Evolutionary conservation across 1,140 invertebrate genomes (phyloP), one percentile per base, ranked within the genome.

Genomic region (Neocloeon triangulifer): DNA sequence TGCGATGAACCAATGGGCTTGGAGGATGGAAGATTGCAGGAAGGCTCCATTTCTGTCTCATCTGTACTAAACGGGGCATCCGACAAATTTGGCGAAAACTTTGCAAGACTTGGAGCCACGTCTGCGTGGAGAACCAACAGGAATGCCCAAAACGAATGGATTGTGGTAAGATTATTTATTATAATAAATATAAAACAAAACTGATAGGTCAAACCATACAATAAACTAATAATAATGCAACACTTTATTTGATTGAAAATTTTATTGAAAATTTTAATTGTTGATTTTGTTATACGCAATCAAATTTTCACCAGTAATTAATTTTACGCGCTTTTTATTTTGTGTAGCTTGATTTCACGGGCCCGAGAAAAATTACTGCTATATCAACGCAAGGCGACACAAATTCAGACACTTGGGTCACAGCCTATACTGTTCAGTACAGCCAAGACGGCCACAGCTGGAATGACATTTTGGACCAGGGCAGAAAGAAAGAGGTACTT

Each of bases 341-440:
- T 10, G 48, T 40, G 4, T 38, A 77, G 59, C 71, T 86, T 46
- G 70, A 85, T 49, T 82, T 86, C 45, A 46, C 68, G 12, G 65
- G 66, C 19, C 61, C 66, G 1, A 61, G 73, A 16, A 75, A 73
- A 44, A 47, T 86, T 6, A 81, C 78, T 6, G 81, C 77, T 28
- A 52, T 88, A 9, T 58, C 64, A 12, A 84, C 74, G 0, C 72
- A 72, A 48, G 78, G 78, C 14, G 33, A 34, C 16, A 25, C 33
- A 4, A 63, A 62, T 3, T 46, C 59, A 0, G 51, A 58, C 14
- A 69, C 69, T 13, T 84, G 73, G 69, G 77, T 84, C 1, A 67
- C 62, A 1, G 55, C 64, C 0, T 86, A 71, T 49, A 66, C 63
- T 39, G 50, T 86, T 5, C 49, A 62, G 37, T 84, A 80, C 43